Percentiles rank a stretch among this genome's conserved stretches.
These are phyloP conservation scores for Amphiduros pacificus DNA, from an alignment of 2,888 invertebrate genomes.

Conservation along the genomic window DNA sequence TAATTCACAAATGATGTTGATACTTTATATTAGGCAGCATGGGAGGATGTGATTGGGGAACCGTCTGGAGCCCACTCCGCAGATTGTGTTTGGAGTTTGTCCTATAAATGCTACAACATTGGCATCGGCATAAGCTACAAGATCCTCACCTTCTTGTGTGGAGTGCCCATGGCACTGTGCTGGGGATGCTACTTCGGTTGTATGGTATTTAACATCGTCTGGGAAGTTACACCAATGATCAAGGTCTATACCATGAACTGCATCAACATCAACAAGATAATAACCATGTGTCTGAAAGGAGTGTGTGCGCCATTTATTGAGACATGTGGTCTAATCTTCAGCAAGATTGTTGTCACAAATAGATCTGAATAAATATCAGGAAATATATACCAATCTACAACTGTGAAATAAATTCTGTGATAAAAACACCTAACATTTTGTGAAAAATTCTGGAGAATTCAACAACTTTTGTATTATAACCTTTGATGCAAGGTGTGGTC, in stretches of 20 bases:
- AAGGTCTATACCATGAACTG: slow-evolving; percentile 71
- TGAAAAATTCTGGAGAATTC: too few relatives aligned
- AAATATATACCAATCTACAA: too few relatives aligned
- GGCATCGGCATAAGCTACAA: slow-evolving; percentile 72
- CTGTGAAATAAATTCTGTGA: too few relatives aligned
- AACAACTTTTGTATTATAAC: too few relatives aligned
- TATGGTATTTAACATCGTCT: slow-evolving; percentile 69
- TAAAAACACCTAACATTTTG: too few relatives aligned
- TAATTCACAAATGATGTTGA: too few relatives aligned
- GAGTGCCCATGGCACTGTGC: slow-evolving; percentile 69
- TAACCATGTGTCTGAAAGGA: slow-evolving; percentile 64
- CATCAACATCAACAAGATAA: slow-evolving; percentile 60
- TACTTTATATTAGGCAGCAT: too few relatives aligned
- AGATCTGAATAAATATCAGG: too few relatives aligned
- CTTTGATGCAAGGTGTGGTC: too few relatives aligned
- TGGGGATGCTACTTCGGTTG: slow-evolving; percentile 59
- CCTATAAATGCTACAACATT: slow-evolving; percentile 69
- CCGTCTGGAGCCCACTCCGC: slow-evolving; percentile 48
- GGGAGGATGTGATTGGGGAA: slow-evolving; percentile 38
- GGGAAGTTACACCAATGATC: slow-evolving; percentile 73
- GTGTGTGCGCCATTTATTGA: slow-evolving; percentile 64
- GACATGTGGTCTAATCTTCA: slow-evolving; percentile 8
- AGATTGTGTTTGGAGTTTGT: slow-evolving; percentile 73
- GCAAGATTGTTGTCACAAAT: slow-evolving; percentile 4
- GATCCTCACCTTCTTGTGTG: slow-evolving; percentile 68